Evolutionary conservation across 2,797 vertebrate genomes (phyloP).

Genomic region (Anguilla marmorata): DNA sequence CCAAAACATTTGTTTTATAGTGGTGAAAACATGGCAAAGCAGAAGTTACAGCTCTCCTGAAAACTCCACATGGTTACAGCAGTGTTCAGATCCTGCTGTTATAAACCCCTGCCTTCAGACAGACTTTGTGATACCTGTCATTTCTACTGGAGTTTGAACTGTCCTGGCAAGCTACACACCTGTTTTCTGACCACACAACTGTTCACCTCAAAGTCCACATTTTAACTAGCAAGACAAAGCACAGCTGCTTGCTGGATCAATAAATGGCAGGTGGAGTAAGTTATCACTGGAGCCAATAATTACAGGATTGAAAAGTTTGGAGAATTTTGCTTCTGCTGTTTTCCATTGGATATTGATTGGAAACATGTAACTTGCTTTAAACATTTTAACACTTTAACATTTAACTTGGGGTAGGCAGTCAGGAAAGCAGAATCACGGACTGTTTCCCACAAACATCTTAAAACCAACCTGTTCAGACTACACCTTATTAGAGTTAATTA

Average conservation of each 20-base stretch:
- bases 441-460: too few species aligned
- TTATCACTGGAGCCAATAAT: not conserved
- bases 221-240: not conserved
- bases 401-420: not conserved
- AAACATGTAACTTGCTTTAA: not conserved
- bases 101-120: conserved; percentile 17
- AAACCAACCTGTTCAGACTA: too few species aligned
- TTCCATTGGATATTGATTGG: not conserved
- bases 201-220: not conserved
- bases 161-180: conserved; percentile 15
- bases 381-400: not conserved
- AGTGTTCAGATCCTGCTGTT: not conserved
- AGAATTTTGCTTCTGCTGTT: not conserved
- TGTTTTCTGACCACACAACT: conserved; percentile 9
- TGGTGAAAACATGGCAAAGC: not conserved
- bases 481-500: too few species aligned
- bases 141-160: not conserved
- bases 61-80: conserved; percentile 10
- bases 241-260: not conserved
- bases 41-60: not conserved
- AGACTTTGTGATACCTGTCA: not conserved
- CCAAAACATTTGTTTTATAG: not conserved
- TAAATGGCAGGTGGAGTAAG: not conserved
- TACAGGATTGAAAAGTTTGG: not conserved
- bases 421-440: too few species aligned